These are phyloP conservation scores for Pterocles orientalis DNA, from an alignment of 2,113 vertebrate species.

Conservation along the genomic window DNA sequence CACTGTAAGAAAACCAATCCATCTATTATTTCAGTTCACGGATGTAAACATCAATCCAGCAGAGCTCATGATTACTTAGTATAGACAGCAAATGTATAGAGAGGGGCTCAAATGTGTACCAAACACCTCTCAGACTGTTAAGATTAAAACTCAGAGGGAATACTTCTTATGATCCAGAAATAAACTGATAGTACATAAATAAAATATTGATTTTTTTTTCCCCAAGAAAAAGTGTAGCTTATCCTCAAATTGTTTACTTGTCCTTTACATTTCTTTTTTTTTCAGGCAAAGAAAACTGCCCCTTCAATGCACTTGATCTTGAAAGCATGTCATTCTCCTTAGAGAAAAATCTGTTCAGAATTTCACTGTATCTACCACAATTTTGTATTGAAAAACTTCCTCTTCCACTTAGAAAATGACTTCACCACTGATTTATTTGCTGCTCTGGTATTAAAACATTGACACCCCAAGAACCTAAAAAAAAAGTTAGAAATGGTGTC, in stretches of 20 bases:
- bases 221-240: constrained; percentile 85
- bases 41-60: constrained; percentile 78
- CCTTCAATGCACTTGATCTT: constrained; percentile 93
- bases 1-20: constrained; percentile 70
- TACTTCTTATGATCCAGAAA: constrained; percentile 76
- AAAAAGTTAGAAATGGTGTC: constrained; percentile 76
- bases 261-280: constrained; percentile 86
- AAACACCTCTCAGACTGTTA: constrained; percentile 76
- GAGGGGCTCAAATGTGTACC: constrained; percentile 75
- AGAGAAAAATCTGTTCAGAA: constrained; percentile 96
- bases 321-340: constrained; percentile 92
- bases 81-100: constrained; percentile 72
- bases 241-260: constrained; percentile 88
- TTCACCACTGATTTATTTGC: constrained; percentile 87
- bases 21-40: constrained; percentile 56
- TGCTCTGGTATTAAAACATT: constrained; percentile 96
- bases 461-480: constrained; percentile 97
- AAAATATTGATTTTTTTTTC: constrained; percentile 78
- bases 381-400: constrained; percentile 87
- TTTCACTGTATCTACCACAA: constrained; percentile 94
- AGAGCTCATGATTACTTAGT: constrained; percentile 75
- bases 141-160: constrained; percentile 75
- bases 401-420: constrained; percentile 90
- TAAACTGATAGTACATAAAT: constrained; percentile 83
- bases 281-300: constrained; percentile 97